Percentiles rank a stretch among this genome's conserved stretches.
Conservation (phyloP, 2,113 vertebrate species). For the Tragulus kanchil region DNA sequence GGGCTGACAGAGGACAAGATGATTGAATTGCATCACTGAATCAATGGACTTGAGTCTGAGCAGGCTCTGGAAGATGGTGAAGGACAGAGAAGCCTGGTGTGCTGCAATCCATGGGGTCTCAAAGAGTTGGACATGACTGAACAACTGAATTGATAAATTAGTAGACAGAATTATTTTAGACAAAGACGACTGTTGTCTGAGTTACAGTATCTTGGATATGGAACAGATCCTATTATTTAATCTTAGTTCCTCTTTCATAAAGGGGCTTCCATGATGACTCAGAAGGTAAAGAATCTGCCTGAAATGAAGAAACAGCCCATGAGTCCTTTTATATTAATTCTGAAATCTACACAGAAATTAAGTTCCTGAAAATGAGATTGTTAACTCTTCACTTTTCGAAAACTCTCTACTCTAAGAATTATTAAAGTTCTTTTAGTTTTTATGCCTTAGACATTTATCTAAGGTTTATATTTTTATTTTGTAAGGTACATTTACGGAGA, state of each 20-base stretch:
- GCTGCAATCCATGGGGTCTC: neutral
- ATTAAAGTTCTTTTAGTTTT: slow-evolving; percentile 16
- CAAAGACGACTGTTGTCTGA: neutral
- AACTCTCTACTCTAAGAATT: neutral
- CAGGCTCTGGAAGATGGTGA: no score
- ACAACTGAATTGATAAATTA: neutral
- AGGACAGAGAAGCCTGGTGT: neutral
- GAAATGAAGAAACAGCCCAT: neutral
- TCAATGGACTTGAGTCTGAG: no score
- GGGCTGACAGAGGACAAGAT: no score
- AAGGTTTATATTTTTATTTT: neutral
- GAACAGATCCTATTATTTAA: no score
- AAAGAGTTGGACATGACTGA: no score
- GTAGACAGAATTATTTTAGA: neutral
- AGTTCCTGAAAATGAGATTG: neutral
- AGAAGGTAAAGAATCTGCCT: no score
- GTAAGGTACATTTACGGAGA: neutral
- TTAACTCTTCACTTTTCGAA: neutral
- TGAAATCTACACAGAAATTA: neutral
- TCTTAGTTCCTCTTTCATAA: no score
- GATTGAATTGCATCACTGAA: no score
- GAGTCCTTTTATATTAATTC: neutral
- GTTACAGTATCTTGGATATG: no score
- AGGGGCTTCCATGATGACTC: no score
- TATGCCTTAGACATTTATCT: neutral